These are phyloP conservation scores for Globia sparganii DNA, from an alignment of 2,888 invertebrate species.

Conservation along the genomic window DNA sequence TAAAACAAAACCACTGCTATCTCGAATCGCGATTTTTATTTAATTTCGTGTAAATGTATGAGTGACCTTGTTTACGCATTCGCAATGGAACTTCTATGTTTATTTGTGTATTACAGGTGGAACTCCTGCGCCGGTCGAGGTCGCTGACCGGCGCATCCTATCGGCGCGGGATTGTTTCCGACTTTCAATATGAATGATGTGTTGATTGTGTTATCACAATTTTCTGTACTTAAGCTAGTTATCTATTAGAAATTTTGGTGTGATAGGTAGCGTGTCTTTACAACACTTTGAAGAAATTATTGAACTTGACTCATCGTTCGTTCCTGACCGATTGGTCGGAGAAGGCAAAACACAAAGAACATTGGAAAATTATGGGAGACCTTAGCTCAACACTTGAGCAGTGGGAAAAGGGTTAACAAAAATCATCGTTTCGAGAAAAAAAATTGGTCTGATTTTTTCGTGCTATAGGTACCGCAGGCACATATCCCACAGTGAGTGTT, in stretches of 20 bases:
- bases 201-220: slow-evolving; percentile 36
- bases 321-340: not conserved
- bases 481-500: not conserved
- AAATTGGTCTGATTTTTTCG: not conserved
- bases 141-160: slow-evolving; percentile 68
- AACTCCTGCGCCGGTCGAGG: slow-evolving; percentile 64
- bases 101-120: slow-evolving; percentile 58
- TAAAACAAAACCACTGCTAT: slow-evolving; percentile 11
- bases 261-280: not conserved
- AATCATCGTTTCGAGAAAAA: not conserved
- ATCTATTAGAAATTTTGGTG: not conserved
- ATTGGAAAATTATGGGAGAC: not conserved
- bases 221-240: slow-evolving; percentile 6
- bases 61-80: slow-evolving; percentile 48
- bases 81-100: slow-evolving; percentile 41
- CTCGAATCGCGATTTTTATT: slow-evolving; percentile 16
- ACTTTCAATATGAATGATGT: slow-evolving; percentile 52
- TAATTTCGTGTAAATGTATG: slow-evolving; percentile 21
- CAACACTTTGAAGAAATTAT: not conserved
- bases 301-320: not conserved
- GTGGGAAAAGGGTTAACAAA: not conserved
- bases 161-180: slow-evolving; percentile 65
- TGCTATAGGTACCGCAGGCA: not conserved
- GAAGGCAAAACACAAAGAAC: not conserved
- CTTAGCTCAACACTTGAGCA: not conserved